phyloP scores from a whole-genome alignment of 2,113 vertebrate species.

The Nymphicus hollandicus region DNA sequence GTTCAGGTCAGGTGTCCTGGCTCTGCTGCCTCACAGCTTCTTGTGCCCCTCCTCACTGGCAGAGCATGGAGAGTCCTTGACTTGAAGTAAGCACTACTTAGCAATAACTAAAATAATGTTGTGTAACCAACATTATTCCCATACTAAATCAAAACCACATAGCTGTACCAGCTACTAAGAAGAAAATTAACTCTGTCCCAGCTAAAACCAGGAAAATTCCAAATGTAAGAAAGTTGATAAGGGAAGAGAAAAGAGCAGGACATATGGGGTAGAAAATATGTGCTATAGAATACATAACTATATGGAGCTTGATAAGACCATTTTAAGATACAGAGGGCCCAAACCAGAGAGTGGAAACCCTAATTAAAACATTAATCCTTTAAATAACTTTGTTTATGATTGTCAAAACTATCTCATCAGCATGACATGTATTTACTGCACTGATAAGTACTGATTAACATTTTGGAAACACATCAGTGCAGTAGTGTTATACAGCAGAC shows the following conservation, averaged over 20 bases:
- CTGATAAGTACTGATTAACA: not conserved
- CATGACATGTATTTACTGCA: not conserved
- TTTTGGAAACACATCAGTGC: not conserved
- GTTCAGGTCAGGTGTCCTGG: not conserved
- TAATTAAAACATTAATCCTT: conserved; percentile 12
- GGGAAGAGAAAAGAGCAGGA: not conserved
- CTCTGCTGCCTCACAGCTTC: not conserved
- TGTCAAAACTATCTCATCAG: not conserved
- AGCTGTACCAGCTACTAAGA: not conserved
- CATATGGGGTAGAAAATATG: not conserved
- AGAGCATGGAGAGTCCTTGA: not conserved
- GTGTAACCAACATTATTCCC: not conserved
- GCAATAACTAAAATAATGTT: not conserved
- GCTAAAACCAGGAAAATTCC: not conserved
- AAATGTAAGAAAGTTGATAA: conserved; percentile 4
- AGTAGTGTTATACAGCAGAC: not conserved
- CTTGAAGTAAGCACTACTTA: not conserved
- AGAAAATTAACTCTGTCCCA: not conserved
- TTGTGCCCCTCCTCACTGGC: not conserved
- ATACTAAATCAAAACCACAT: not conserved
- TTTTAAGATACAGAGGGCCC: not conserved
- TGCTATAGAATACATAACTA: not conserved
- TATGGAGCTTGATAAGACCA: not conserved
- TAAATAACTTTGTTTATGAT: not conserved
- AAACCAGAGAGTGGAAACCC: conserved; percentile 3